Percentiles rank a stretch among this genome's conserved stretches.
Evolutionary conservation across 2,797 vertebrate genomes (phyloP).

Genomic region (Chaetophractus vellerosus): DNA sequence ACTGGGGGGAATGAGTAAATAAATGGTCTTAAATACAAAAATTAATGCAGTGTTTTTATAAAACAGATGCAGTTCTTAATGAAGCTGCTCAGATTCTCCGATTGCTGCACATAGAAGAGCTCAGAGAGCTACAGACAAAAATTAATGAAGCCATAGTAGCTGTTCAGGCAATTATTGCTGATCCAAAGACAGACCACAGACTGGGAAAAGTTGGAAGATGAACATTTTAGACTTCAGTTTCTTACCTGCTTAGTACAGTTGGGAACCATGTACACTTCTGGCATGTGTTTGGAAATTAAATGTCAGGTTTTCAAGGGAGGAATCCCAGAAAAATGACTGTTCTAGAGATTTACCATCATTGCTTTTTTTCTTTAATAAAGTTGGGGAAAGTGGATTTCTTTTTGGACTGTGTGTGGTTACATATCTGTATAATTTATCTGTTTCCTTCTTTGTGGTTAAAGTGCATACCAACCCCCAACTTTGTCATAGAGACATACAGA

Average conservation of each 20-base stretch:
- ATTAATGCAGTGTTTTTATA: background rate
- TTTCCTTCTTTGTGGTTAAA: constrained; percentile 33
- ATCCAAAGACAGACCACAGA: constrained; percentile 98
- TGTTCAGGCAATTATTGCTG: constrained; percentile 98
- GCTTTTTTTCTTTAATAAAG: constrained; percentile 89
- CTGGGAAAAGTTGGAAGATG: constrained; percentile 99
- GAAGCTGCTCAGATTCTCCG: constrained; percentile 97
- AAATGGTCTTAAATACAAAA: background rate
- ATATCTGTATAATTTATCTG: constrained; percentile 26
- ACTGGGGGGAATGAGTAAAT: background rate
- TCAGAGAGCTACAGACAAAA: constrained; percentile 97
- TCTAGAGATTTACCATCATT: constrained; percentile 74
- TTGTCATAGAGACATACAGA: constrained; percentile 43
- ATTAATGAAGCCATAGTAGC: constrained; percentile 99
- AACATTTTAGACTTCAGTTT: constrained; percentile 60
- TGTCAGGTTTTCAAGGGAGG: constrained; percentile 79
- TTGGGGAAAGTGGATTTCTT: constrained; percentile 78
- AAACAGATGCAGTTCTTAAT: constrained; percentile 95
- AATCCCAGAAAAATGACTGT: constrained; percentile 77
- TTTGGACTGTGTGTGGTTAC: background rate
- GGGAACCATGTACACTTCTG: constrained; percentile 54
- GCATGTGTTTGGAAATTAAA: constrained; percentile 85
- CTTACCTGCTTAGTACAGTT: constrained; percentile 34
- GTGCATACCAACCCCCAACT: background rate
- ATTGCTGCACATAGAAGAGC: constrained; percentile 98